phyloP scores from a whole-genome alignment of 1,140 invertebrate species.

The Calephelis virginiensis region DNA sequence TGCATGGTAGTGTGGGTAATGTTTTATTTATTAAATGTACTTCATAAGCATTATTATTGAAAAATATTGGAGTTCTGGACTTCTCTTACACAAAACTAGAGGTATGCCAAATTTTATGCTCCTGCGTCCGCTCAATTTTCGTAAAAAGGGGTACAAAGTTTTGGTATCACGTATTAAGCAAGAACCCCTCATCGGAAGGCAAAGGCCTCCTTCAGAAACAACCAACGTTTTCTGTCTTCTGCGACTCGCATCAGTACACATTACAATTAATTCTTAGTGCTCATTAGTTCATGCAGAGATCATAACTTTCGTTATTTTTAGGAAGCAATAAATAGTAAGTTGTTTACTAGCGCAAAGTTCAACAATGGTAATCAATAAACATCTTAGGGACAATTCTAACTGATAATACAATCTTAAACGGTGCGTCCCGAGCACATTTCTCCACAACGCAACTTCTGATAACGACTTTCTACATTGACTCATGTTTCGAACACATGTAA shows the following conservation, averaged over 20 bases:
- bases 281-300: background rate
- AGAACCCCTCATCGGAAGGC: background rate
- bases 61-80: no score
- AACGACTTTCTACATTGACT: slow-evolving; percentile 69
- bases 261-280: background rate
- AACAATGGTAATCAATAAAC: slow-evolving; percentile 62
- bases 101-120: no score
- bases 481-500: slow-evolving; percentile 50
- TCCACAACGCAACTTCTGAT: slow-evolving; percentile 48
- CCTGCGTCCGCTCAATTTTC: no score
- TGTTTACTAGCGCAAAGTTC: slow-evolving; percentile 53
- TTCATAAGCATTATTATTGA: no score
- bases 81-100: no score
- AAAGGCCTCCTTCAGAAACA: background rate
- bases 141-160: no score
- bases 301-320: slow-evolving; percentile 33
- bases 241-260: background rate
- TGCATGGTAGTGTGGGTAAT: no score
- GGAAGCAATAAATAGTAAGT: slow-evolving; percentile 41
- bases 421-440: slow-evolving; percentile 49
- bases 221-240: background rate
- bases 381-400: slow-evolving; percentile 39
- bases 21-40: no score
- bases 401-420: slow-evolving; percentile 57
- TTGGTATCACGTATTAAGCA: no score